Evolutionary conservation across 2,888 invertebrate species (phyloP).

Genomic region (Spatulosminthurus flaviceps): DNA sequence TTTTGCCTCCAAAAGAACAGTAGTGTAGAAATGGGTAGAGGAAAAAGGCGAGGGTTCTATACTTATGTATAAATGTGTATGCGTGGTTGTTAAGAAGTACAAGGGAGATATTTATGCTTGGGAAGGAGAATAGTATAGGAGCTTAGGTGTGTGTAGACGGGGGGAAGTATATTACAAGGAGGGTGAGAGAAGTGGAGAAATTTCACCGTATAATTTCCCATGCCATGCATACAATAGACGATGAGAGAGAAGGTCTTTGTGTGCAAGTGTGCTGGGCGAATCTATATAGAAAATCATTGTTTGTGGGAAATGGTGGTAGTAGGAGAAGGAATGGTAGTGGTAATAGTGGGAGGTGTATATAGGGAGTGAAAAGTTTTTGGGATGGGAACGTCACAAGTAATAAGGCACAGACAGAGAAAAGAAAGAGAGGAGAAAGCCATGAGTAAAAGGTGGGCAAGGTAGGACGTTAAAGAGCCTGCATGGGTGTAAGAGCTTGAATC

Average conservation of each 20-base stretch:
- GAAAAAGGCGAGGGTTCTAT: background rate
- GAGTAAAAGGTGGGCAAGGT: constrained; percentile 22
- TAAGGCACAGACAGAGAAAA: constrained; percentile 16
- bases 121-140: background rate
- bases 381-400: constrained; percentile 12
- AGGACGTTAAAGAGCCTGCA: constrained; percentile 31
- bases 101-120: constrained; percentile 7
- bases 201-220: constrained; percentile 1
- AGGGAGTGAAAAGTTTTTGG: background rate
- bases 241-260: constrained; percentile 1
- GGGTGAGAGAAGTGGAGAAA: background rate
- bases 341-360: background rate
- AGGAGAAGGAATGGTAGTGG: background rate
- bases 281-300: too few relatives aligned
- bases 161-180: background rate
- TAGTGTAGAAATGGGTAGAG: too few relatives aligned
- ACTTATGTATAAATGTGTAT: background rate
- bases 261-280: too few relatives aligned
- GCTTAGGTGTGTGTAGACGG: background rate
- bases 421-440: background rate
- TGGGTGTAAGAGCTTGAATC: constrained; percentile 40
- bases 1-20: too few relatives aligned
- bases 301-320: too few relatives aligned
- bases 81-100: background rate
- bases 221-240: constrained; percentile 14